These are phyloP conservation scores for Dissostichus mawsoni DNA, from an alignment of 2,113 vertebrate species.

Conservation along the genomic window DNA sequence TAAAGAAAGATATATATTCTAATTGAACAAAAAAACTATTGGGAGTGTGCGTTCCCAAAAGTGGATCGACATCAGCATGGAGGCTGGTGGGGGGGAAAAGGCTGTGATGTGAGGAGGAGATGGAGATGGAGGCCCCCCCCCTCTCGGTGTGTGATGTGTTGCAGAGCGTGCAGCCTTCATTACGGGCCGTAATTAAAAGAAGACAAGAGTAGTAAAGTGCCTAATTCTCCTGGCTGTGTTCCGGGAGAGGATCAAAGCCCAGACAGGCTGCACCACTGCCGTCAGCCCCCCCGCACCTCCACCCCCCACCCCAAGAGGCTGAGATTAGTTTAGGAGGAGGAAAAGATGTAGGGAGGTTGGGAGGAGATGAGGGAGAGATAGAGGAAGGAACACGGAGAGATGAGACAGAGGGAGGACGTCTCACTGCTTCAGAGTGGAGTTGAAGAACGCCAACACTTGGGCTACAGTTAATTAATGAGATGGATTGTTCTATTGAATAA, in stretches of 20 bases:
- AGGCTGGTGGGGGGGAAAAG: background rate
- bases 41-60: background rate
- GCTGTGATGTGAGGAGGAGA: slow-evolving; percentile 5
- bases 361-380: slow-evolving; percentile 6
- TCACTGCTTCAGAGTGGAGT: background rate
- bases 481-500: too few species aligned
- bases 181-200: slow-evolving; percentile 49
- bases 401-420: slow-evolving; percentile 1
- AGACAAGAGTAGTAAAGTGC: slow-evolving; percentile 51
- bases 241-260: slow-evolving; percentile 55
- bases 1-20: background rate
- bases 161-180: slow-evolving; percentile 51
- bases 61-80: slow-evolving; percentile 1
- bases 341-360: slow-evolving; percentile 17
- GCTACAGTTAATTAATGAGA: too few species aligned
- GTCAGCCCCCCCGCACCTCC: slow-evolving; percentile 1
- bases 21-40: too few species aligned
- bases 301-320: slow-evolving; percentile 1
- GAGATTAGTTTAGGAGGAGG: slow-evolving; percentile 33
- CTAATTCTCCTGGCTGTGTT: slow-evolving; percentile 23
- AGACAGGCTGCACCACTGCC: slow-evolving; percentile 15
- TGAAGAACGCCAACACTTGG: background rate
- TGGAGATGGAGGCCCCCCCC: background rate
- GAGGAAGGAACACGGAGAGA: background rate
- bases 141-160: slow-evolving; percentile 24